These are phyloP conservation scores for Myotis planiceps DNA, from an alignment of 2,797 vertebrate species.

Conservation along the genomic window DNA sequence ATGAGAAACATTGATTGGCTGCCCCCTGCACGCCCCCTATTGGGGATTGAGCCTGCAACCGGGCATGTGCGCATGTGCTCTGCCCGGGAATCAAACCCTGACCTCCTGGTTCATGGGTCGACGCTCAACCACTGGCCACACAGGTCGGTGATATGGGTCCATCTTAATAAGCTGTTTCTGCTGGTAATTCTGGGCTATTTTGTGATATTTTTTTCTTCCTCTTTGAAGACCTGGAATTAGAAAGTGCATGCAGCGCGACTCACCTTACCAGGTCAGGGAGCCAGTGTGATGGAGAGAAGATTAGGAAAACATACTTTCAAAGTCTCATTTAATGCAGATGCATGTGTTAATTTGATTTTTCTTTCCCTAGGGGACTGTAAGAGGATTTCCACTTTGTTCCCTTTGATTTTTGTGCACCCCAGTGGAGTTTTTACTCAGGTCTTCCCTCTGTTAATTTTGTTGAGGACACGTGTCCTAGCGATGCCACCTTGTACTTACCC, in stretches of 20 bases:
- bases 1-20: too few species aligned
- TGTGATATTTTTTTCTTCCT: not conserved
- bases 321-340: not conserved
- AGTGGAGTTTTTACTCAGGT: not conserved
- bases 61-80: too few species aligned
- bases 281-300: not conserved
- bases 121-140: too few species aligned
- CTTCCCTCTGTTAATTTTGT: not conserved
- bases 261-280: not conserved
- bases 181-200: not conserved
- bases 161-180: not conserved
- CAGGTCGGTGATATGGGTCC: not conserved
- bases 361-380: not conserved
- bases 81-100: too few species aligned
- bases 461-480: not conserved
- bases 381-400: not conserved
- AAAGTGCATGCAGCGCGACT: not conserved
- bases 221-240: conserved; percentile 2
- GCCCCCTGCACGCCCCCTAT: too few species aligned
- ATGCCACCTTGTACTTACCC: not conserved
- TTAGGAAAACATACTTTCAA: not conserved
- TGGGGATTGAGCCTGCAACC: too few species aligned
- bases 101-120: too few species aligned
- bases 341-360: not conserved
- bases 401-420: not conserved